Evolutionary conservation across 2,113 vertebrate genomes (phyloP), one percentile per base, ranked within the genome.

Genomic region (Megaleporinus macrocephalus): DNA sequence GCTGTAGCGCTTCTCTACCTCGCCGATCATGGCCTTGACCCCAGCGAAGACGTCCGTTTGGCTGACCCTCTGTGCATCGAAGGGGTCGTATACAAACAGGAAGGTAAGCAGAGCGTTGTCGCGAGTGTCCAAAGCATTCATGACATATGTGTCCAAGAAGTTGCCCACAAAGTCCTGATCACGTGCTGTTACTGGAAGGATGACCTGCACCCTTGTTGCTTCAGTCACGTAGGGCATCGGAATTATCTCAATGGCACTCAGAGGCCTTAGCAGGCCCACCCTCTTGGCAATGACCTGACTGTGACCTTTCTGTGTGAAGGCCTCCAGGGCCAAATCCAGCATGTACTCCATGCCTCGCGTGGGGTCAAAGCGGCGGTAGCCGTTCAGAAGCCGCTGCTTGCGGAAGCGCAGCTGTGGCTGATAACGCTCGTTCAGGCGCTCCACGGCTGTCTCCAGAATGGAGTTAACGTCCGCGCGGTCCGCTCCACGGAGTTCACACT

Each of bases 151-250:
- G 89, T 98, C 97, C 5, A 99, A 93, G 90, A 99, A 99, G 22
- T 94, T 95, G 0, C 95, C 91, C 7, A 96, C 94, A 20, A 88
- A 95, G 86, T 95, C 95, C 79, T 87, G 94, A 77, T 95, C 97
- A 83, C 84, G 95, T 24, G 95, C 92, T 0, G 95, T 94, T 73
- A 99, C 92, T 0, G 97, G 98, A n/a, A 99, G 93, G 86, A 99
- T 96, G 20, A 98, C 90, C 87, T 98, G 98, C 84, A 98, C 97
- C 0, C 95, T 94, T 0, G 97, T 98, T 7, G 97, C 98, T 90
- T 99, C 98, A 0, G 97, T 99, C 80, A 99, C 97, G 0, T 98
- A 98, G 0, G 98, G 98, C 98, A 99, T 98, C 0, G 98, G 97
- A 79, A 99, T 95, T 51, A 99, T 97, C 86, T 99, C 98, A 16